Percentiles rank a stretch among this genome's conserved stretches.
phyloP scores from a whole-genome alignment of 2,888 invertebrate genomes.

The Rotaria magnacalcarata region DNA sequence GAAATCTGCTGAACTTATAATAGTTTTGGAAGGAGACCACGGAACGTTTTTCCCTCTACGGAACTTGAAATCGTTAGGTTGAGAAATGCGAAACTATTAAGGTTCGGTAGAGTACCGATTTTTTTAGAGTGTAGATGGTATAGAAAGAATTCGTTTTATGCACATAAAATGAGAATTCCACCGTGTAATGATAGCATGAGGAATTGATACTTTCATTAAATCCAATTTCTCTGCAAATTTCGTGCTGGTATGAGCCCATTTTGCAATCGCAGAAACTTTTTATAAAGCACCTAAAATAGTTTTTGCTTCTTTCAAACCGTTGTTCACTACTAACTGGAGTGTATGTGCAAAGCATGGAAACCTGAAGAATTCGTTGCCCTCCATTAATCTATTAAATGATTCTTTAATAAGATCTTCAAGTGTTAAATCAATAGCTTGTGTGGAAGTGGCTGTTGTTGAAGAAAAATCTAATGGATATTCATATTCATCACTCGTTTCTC shows the following conservation, averaged over 20 bases:
- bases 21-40: no score
- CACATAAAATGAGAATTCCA: not conserved
- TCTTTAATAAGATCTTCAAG: not conserved
- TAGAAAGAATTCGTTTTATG: not conserved
- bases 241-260: not conserved
- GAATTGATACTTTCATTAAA: not conserved
- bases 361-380: not conserved
- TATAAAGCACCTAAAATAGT: not conserved
- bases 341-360: not conserved
- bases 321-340: not conserved
- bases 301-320: not conserved
- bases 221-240: not conserved
- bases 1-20: no score
- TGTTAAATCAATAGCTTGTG: not conserved
- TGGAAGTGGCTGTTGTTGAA: not conserved
- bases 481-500: not conserved
- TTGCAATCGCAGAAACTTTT: not conserved
- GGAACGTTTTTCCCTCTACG: no score
- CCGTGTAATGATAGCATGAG: not conserved
- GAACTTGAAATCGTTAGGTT: no score
- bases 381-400: not conserved
- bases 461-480: not conserved
- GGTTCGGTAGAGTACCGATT: no score
- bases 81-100: no score
- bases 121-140: no score